phyloP scores from a whole-genome alignment of 2,113 vertebrate species.

The Paramisgurnus dabryanus region DNA sequence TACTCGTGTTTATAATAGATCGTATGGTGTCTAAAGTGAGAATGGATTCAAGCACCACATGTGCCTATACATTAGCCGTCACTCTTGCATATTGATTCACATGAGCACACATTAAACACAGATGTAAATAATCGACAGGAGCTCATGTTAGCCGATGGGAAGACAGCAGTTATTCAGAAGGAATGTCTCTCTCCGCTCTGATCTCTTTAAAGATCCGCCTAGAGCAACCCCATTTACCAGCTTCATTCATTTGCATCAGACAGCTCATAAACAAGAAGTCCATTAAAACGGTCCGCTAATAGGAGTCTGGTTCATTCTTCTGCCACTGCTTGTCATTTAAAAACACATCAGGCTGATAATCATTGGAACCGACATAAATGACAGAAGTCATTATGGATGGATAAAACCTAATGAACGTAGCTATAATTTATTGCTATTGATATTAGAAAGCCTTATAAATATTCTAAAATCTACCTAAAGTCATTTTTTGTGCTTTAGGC shows the following conservation, averaged over 20 bases:
- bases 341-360: neutral
- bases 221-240: constrained; percentile 21
- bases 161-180: constrained; percentile 29
- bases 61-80: neutral
- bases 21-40: neutral
- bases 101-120: neutral
- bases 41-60: neutral
- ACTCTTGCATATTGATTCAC: neutral
- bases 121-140: constrained; percentile 11
- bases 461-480: neutral
- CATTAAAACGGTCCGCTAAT: constrained; percentile 12
- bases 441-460: neutral
- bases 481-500: neutral
- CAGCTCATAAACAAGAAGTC: constrained; percentile 40
- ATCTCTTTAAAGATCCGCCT: neutral
- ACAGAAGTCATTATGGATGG: neutral
- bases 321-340: constrained; percentile 27
- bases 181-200: constrained; percentile 12
- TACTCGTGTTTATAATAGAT: neutral
- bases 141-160: constrained; percentile 14
- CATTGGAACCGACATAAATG: neutral
- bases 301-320: constrained; percentile 5
- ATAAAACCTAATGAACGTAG: constrained; percentile 1
- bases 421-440: neutral
- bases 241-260: constrained; percentile 30